phyloP scores from a whole-genome alignment of 2,888 invertebrate species.

The Andrena fulva region DNA sequence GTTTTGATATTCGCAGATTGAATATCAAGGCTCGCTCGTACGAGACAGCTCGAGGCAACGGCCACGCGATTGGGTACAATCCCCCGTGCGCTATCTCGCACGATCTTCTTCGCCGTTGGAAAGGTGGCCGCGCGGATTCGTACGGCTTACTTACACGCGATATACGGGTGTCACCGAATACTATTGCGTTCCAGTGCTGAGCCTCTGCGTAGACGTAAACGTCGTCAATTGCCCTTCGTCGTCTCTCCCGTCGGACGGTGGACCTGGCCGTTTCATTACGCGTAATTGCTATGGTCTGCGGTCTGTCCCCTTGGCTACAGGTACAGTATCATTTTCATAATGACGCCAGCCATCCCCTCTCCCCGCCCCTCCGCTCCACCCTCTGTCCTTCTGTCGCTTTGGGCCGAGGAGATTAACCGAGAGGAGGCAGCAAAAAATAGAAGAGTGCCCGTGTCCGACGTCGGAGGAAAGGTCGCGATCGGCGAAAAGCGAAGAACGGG shows the following conservation, averaged over 20 bases:
- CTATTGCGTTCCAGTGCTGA: conserved; percentile 50
- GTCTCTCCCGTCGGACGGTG: conserved; percentile 65
- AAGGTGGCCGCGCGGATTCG: conserved; percentile 64
- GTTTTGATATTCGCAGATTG: conserved; percentile 15
- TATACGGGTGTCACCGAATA: conserved; percentile 66
- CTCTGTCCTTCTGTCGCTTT: conserved; percentile 32
- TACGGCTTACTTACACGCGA: conserved; percentile 80
- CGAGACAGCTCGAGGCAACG: conserved; percentile 20
- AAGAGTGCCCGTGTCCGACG: conserved; percentile 36
- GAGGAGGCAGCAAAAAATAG: neutral
- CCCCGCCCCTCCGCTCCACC: conserved; percentile 30
- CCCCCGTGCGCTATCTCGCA: conserved; percentile 37
- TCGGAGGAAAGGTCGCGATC: conserved; percentile 53
- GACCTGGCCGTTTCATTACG: conserved; percentile 83
- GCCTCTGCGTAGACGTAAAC: conserved; percentile 70
- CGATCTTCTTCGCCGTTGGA: conserved; percentile 41
- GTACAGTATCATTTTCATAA: conserved; percentile 84
- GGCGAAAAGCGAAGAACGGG: conserved; percentile 33
- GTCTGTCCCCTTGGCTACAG: conserved; percentile 80
- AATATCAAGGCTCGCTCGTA: conserved; percentile 38
- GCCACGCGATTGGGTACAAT: conserved; percentile 33
- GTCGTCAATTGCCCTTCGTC: conserved; percentile 76
- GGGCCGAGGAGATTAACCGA: conserved; percentile 65
- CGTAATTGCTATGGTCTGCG: conserved; percentile 84
- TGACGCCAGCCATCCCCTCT: conserved; percentile 73